Conservation (phyloP, 2,797 vertebrate genomes). For the Phaenicophaeus curvirostris region DNA sequence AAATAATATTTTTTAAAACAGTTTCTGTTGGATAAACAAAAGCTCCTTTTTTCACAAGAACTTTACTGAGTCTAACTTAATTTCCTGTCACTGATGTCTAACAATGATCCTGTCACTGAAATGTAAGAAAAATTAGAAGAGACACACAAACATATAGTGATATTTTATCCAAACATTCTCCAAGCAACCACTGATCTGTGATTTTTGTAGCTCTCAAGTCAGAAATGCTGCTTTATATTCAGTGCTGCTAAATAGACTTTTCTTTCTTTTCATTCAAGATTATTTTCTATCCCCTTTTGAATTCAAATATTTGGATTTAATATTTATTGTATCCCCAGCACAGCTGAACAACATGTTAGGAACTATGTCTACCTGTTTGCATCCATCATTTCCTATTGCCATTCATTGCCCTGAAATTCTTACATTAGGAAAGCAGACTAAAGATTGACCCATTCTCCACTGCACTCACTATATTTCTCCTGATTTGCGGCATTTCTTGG, state of each 20-base stretch:
- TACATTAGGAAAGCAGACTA: not conserved
- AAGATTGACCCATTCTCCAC: not conserved
- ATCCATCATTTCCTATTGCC: not conserved
- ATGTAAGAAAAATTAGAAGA: not conserved
- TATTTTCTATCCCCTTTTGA: not conserved
- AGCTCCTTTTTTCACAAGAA: not conserved
- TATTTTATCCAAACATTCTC: not conserved
- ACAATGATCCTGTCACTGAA: not conserved
- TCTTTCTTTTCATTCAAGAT: not conserved
- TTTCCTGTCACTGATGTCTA: not conserved
- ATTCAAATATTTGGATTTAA: not conserved
- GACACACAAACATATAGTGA: not conserved
- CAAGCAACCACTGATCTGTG: not conserved
- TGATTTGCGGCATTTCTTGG: not conserved
- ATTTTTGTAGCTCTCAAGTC: not conserved
- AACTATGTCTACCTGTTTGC: not conserved
- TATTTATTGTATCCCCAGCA: not conserved
- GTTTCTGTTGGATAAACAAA: not conserved
- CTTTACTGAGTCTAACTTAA: not conserved
- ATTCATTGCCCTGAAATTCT: not conserved
- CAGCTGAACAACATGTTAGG: not conserved
- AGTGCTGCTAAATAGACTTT: not conserved
- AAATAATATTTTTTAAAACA: not conserved
- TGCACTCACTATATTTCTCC: not conserved
- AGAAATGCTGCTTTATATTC: not conserved